Base-by-base conservation (phyloP, 2,113 vertebrate species). In the Chaetura pelagica region DNA sequence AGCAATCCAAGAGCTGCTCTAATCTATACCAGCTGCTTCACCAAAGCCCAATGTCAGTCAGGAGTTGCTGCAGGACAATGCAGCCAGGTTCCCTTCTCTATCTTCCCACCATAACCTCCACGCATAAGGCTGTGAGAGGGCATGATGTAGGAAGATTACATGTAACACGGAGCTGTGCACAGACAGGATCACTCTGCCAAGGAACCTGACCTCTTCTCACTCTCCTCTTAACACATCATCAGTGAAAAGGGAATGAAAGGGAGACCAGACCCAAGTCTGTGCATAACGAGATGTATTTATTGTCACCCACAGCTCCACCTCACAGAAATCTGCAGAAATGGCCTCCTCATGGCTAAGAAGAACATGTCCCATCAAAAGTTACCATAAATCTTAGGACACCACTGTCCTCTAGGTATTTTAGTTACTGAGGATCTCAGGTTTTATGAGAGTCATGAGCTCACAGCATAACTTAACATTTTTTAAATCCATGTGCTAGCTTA, bases 41-140 rank as follows among this genome's bases (percentile, higher is more conserved):
- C 59, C 61, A 93, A 63, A 91, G 38, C n/a, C 72, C 6, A 0
- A 6, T 7, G n/a, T 34, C 8, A 2, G n/a, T 67, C 21, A n/a
- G n/a, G 57, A 86, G 46, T 29, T 74, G 68, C 54, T 81, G 61
- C 72, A 81, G 32, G 23, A 80, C 68, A 46, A 6, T 12, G 16
- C 54, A 46, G 34, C 15, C 83, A 86, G 63, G 68, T 90, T 94
- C 52, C 30, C 18, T 64, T 59, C 51, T 83, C 49, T 34, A 55
- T 55, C 32, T 62, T 23, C 27, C 16, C 48, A 34, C 29, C 48
- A 17, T 52, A 26, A 69, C 42, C 67, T 67, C 79, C 44, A 32
- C 0, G 0, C 2, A 0, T 14, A 55, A 73, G 18, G 34, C 2
- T 74, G 26, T 1, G 2, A 52, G 21, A 69, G 24, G 0, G 0